Evolutionary conservation across 2,888 invertebrate genomes (phyloP), one percentile per base, ranked within the genome.

Genomic region (Harpalus rubripes): DNA sequence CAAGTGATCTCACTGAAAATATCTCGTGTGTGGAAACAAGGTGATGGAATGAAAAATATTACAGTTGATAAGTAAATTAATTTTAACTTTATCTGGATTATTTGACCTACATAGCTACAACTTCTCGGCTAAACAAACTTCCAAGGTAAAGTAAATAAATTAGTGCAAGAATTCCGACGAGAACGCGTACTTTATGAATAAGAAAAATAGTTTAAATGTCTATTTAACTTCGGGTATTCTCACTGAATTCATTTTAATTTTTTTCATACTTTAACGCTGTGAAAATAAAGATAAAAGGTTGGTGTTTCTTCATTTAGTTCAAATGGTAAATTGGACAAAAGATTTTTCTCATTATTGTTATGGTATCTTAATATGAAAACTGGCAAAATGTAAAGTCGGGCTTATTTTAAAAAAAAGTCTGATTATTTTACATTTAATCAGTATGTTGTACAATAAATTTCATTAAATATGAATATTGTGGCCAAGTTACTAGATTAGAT

Each of bases 71-170:
- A 44, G 44, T 74, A 74, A 74, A 74, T 74, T 74, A 44, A 74
- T 74, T 74, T 74, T 44, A 74, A 44, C 72, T 74, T 74, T 74
- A 74, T 74, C 72, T 74, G 72, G 44, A 74, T 12, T 44, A 44
- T 74, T 44, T 74, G 72, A 74, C 72, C 72, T 74, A 74, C 72
- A 74, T 74, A 44, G 15, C 41, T 26, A 72, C 41, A 74, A 74
- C 72, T 74, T 74, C 44, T 74, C 18, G 18, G 44, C 18, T 74
- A 44, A 16, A 74, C 41, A 39, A 74, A 74, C 44, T 74, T 44
- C 72, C 72, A 74, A 74, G 72, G 72, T 44, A 44, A 52, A 74
- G 41, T 44, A 74, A 74, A 74, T 74, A 74, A 74, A 74, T 44
- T 63, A 63, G 26, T 12, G 16, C 39, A 16, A 74, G 18, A 44